Evolutionary conservation across 2,888 invertebrate species (phyloP).

Genomic region (Stegana nigrithorax): DNA sequence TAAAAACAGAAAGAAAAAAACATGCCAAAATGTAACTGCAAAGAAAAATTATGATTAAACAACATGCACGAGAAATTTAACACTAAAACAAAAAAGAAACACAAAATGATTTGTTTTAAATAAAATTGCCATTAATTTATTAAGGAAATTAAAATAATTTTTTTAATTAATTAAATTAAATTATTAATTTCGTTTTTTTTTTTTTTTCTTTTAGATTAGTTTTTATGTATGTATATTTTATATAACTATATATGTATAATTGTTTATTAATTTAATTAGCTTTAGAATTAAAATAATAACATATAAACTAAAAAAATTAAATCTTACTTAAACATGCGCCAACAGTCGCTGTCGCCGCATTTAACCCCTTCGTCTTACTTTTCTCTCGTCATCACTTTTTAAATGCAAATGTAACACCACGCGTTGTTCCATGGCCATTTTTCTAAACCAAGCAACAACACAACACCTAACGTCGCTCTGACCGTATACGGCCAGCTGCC

Average conservation of each 20-base stretch:
- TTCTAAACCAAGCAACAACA: too few relatives aligned
- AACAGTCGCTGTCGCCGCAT: slow-evolving; percentile 13
- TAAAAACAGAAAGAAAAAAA: slow-evolving; percentile 27
- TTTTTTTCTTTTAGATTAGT: slow-evolving; percentile 23
- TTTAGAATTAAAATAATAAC: slow-evolving; percentile 15
- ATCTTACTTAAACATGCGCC: background rate
- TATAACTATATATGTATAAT: slow-evolving; percentile 16
- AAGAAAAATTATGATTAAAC: slow-evolving; percentile 41
- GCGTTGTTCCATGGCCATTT: too few relatives aligned
- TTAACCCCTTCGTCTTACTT: too few relatives aligned
- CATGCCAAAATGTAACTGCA: slow-evolving; percentile 26
- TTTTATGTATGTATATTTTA: slow-evolving; percentile 28
- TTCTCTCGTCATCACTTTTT: too few relatives aligned
- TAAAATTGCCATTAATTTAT: slow-evolving; percentile 43
- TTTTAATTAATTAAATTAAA: slow-evolving; percentile 31
- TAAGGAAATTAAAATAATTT: slow-evolving; percentile 52
- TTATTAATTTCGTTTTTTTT: slow-evolving; percentile 33
- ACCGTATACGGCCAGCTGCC: too few relatives aligned
- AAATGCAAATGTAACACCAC: too few relatives aligned
- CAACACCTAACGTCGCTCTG: too few relatives aligned
- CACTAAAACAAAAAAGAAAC: slow-evolving; percentile 35
- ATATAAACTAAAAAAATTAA: slow-evolving; percentile 10
- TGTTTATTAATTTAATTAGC: slow-evolving; percentile 16
- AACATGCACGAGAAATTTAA: slow-evolving; percentile 43
- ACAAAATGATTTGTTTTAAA: slow-evolving; percentile 35